Evolutionary conservation across 2,113 vertebrate species (phyloP), one percentile per base, ranked within the genome.

Genomic region (Sardina pilchardus): DNA sequence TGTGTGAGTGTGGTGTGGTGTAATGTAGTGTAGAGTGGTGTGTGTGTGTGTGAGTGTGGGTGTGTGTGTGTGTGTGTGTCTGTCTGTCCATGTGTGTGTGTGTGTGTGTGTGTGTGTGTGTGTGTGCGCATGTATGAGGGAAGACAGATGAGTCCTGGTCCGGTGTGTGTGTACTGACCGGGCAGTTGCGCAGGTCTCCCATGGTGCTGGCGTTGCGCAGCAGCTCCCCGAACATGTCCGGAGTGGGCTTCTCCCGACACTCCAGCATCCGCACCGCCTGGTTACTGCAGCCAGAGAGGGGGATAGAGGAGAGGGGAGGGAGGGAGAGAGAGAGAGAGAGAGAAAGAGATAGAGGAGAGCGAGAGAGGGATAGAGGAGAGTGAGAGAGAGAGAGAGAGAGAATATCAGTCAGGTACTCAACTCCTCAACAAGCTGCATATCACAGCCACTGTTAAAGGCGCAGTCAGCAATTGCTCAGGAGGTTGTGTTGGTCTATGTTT

Each of bases 231-330:
- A 99, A 99, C 98, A 99, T 99, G 90, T 97, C 95, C 4, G 98
- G 97, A 30, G 97, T 98, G 1, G 97, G 96, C 75, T 97, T 98
- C 91, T 98, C 97, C 89, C 96, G 93, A 85, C 96, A 96, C 94
- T 98, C 97, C 94, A 99, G 82, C 98, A 99, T 99, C 91, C 95
- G 97, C 90, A 99, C 97, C 39, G 97, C 97, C 94, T 99, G 98
- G 93, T 99, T 98, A 91, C 98, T 99, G 95, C 75, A 91, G 86
- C 82, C 14, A 21, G 50, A 44, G 78, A 78, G 71, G 86, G 26
- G 84, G 82, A 80, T 19, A 14, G 42, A 30, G 84, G 59, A 63
- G 59, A n/a, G 59, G 50, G 4, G 50, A 63, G 21, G 56, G 24
- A n/a, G 19, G 24, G 56, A 63, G 5, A 19, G 24, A 63, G 19